A percentile compares a stretch with the other conserved stretches of the same genome.
Evolutionary conservation across 1,140 invertebrate genomes (phyloP).

Genomic region (Dolichoris vasculosae): DNA sequence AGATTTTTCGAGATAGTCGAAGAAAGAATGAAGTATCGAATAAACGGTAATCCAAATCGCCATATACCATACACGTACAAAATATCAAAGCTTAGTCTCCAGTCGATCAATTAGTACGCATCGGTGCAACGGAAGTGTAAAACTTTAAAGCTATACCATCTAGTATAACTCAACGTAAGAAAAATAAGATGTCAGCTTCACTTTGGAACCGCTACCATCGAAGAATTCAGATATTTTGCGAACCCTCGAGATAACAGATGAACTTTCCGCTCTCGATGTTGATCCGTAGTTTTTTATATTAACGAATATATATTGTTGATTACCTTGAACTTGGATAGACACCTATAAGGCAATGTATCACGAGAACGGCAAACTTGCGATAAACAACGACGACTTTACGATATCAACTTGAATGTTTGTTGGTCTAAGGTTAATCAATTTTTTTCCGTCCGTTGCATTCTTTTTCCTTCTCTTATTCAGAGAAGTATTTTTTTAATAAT

Average conservation of each 20-base stretch:
- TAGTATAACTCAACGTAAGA: neutral
- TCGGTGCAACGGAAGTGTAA: neutral
- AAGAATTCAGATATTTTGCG: conserved; percentile 8
- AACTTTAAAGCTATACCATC: neutral
- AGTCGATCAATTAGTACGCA: neutral
- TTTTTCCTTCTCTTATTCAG: neutral
- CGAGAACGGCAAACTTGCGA: neutral
- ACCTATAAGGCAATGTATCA: neutral
- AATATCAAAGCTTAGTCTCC: neutral
- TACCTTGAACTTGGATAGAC: neutral
- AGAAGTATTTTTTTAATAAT: neutral
- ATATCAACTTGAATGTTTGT: neutral
- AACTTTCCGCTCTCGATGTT: neutral
- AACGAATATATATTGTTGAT: neutral
- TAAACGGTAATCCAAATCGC: neutral
- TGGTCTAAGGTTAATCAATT: conserved; percentile 2
- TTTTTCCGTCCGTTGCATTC: neutral
- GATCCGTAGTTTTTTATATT: neutral
- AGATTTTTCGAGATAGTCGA: neutral
- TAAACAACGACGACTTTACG: neutral
- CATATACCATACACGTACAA: neutral
- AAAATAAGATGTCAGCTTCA: conserved; percentile 2
- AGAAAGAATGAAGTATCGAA: neutral
- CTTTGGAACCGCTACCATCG: neutral
- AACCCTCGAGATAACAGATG: conserved; percentile 36